phyloP scores from a whole-genome alignment of 2,113 vertebrate species.

The Carassius carassius region DNA sequence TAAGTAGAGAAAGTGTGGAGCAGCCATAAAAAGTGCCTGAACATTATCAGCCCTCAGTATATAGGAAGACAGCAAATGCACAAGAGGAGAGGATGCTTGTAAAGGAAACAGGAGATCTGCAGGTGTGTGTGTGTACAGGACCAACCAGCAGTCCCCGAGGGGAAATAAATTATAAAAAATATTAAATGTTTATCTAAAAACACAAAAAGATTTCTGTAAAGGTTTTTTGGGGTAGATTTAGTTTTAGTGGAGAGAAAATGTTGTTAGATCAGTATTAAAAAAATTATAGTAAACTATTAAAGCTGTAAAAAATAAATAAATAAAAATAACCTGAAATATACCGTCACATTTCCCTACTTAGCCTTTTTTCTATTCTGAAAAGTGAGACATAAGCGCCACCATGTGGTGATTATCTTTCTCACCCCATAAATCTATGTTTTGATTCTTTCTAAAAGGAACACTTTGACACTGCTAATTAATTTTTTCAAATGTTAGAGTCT shows the following conservation, averaged over 20 bases:
- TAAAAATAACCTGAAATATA: not conserved
- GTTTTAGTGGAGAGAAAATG: too few species aligned
- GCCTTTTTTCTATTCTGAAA: not conserved
- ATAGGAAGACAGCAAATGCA: conserved; percentile 54
- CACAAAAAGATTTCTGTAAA: too few species aligned
- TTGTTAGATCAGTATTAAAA: too few species aligned
- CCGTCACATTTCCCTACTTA: not conserved
- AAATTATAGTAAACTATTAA: too few species aligned
- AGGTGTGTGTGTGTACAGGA: not conserved
- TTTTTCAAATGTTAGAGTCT: not conserved
- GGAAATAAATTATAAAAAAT: too few species aligned
- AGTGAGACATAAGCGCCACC: conserved; percentile 44
- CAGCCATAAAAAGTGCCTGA: conserved; percentile 61
- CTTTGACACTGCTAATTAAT: not conserved
- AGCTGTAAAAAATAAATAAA: too few species aligned
- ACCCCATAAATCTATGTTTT: not conserved
- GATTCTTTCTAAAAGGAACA: not conserved
- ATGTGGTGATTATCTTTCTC: conserved; percentile 36
- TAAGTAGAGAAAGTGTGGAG: conserved; percentile 23
- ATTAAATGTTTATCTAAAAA: too few species aligned
- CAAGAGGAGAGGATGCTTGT: too few species aligned
- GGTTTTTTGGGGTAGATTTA: too few species aligned
- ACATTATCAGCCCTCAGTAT: conserved; percentile 68
- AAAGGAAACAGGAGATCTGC: not conserved
- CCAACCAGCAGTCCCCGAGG: too few species aligned